Conservation (phyloP, 2,797 vertebrate species). For the Perodicticus potto region DNA sequence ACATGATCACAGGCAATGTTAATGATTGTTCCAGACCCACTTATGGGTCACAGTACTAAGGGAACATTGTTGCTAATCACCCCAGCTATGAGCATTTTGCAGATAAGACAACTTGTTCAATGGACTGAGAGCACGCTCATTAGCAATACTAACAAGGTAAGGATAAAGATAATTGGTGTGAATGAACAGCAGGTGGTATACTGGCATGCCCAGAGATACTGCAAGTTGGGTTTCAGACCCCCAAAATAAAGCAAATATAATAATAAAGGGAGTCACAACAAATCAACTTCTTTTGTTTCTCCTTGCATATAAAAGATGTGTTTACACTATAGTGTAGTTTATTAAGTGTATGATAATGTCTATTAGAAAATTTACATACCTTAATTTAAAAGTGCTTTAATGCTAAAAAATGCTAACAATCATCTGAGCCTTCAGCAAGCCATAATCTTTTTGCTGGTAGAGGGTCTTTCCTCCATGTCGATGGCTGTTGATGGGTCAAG, state of each 20-base stretch:
- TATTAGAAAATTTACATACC: neutral
- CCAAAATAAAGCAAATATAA: neutral
- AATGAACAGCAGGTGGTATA: neutral
- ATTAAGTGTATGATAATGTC: neutral
- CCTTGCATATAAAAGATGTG: neutral
- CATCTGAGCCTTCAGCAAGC: neutral
- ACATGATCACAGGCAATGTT: neutral
- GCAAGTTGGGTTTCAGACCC: neutral
- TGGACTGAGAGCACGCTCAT: neutral
- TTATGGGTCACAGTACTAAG: neutral
- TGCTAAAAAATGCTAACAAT: neutral
- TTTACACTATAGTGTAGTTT: neutral
- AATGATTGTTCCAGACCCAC: neutral
- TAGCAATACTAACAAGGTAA: neutral
- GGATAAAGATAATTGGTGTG: neutral
- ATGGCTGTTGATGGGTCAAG: neutral
- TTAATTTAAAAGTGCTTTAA: neutral
- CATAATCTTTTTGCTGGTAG: neutral
- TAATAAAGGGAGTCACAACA: neutral
- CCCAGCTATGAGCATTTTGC: neutral
- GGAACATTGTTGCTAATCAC: neutral
- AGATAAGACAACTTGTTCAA: neutral
- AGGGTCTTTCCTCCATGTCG: neutral
- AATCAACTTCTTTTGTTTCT: neutral
- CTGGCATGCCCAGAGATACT: neutral